These are phyloP conservation scores for Geotrupes spiniger DNA, from an alignment of 2,888 invertebrate genomes.

Conservation along the genomic window DNA sequence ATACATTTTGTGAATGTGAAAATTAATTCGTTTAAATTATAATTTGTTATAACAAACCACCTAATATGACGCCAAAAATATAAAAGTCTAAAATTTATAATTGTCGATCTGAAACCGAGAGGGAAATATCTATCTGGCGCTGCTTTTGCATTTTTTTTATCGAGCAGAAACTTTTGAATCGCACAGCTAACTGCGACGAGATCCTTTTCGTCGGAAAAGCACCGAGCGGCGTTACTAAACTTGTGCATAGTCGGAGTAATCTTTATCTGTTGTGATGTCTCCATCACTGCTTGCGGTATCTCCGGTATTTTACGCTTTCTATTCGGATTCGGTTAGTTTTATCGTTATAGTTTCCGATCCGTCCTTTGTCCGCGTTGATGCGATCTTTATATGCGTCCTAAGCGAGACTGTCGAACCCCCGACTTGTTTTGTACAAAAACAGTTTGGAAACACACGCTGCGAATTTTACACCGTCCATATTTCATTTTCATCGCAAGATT, in stretches of 20 bases:
- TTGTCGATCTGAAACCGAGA: no score
- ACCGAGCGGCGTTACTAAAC: no score
- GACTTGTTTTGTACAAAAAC: constrained; percentile 23
- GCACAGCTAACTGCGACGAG: no score
- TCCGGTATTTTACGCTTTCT: constrained; percentile 40
- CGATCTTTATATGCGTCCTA: constrained; percentile 29
- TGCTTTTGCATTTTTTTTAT: no score
- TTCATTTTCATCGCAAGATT: neutral
- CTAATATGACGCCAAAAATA: no score
- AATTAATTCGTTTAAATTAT: no score
- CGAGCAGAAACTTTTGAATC: no score
- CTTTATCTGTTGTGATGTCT: constrained; percentile 46
- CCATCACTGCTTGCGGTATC: constrained; percentile 36
- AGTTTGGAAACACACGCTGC: constrained; percentile 11
- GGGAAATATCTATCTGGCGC: no score
- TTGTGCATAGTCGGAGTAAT: constrained; percentile 28
- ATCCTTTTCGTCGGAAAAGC: no score
- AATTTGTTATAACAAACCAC: no score
- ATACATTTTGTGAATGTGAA: no score
- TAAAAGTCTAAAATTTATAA: no score
- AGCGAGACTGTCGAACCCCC: constrained; percentile 21
- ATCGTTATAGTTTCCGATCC: constrained; percentile 48
- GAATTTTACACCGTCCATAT: neutral
- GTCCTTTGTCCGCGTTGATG: constrained; percentile 40
- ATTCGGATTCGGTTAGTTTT: constrained; percentile 47